phyloP scores from a whole-genome alignment of 2,797 vertebrate genomes.

The Hypotaenidia philippensis region DNA sequence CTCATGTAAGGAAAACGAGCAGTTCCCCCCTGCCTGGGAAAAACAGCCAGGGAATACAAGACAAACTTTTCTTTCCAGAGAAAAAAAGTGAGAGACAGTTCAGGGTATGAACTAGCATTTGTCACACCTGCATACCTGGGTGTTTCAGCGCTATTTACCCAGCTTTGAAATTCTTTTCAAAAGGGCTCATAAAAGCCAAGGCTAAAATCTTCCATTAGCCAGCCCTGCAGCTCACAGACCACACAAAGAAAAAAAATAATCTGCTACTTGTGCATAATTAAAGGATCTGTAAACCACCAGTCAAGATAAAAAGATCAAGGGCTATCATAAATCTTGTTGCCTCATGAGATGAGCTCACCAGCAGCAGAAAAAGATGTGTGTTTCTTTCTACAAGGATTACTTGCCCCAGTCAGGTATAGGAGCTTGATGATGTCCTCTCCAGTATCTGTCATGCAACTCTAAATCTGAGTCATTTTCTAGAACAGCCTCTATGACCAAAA shows the following conservation, averaged over 20 bases:
- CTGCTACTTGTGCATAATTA: constrained; percentile 26
- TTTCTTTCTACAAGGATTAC: background rate
- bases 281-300: constrained; percentile 46
- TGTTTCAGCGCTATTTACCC: background rate
- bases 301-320: constrained; percentile 58
- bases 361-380: background rate
- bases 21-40: background rate
- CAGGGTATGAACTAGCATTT: background rate
- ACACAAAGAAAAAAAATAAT: background rate
- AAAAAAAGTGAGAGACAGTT: background rate
- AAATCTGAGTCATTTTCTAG: background rate
- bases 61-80: background rate
- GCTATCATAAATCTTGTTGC: constrained; percentile 33
- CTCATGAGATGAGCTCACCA: constrained; percentile 12
- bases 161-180: background rate
- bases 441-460: background rate
- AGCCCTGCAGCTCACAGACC: background rate
- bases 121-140: background rate
- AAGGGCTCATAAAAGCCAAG: background rate
- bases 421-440: background rate
- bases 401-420: background rate
- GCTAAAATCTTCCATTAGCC: background rate
- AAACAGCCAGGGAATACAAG: background rate
- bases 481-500: background rate
- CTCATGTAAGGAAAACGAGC: background rate